These are phyloP conservation scores for Crematogaster levior DNA, from an alignment of 2,888 invertebrate genomes.

Conservation along the genomic window DNA sequence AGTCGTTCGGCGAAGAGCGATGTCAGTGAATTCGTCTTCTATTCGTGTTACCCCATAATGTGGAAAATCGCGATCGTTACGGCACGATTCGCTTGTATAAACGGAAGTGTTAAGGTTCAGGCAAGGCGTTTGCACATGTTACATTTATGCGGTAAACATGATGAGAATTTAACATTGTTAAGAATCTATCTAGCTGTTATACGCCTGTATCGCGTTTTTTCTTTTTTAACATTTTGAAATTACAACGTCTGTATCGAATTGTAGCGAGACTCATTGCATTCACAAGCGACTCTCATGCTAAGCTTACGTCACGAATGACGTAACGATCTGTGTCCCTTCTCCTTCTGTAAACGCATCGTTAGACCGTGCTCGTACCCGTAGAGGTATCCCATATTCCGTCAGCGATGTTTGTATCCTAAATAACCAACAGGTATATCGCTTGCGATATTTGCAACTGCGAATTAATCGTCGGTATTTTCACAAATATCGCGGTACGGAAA, in stretches of 20 bases:
- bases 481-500: neutral
- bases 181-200: constrained; percentile 45
- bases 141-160: constrained; percentile 33
- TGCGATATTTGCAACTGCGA: neutral
- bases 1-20: constrained; percentile 35
- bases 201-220: constrained; percentile 26
- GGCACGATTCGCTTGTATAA: constrained; percentile 26
- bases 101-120: constrained; percentile 16
- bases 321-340: constrained; percentile 23
- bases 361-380: neutral
- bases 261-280: constrained; percentile 25
- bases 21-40: constrained; percentile 34
- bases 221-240: constrained; percentile 15
- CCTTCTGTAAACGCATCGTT: constrained; percentile 27
- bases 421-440: neutral
- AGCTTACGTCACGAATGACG: constrained; percentile 18
- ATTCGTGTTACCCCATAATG: constrained; percentile 16
- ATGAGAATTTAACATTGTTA: constrained; percentile 49
- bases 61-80: constrained; percentile 31
- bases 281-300: neutral
- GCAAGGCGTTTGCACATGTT: constrained; percentile 41
- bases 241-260: constrained; percentile 3
- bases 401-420: constrained; percentile 2
- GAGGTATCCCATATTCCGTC: neutral
- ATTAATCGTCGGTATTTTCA: neutral